phyloP scores from a whole-genome alignment of 2,113 vertebrate species.

The Fulmarus glacialis region DNA sequence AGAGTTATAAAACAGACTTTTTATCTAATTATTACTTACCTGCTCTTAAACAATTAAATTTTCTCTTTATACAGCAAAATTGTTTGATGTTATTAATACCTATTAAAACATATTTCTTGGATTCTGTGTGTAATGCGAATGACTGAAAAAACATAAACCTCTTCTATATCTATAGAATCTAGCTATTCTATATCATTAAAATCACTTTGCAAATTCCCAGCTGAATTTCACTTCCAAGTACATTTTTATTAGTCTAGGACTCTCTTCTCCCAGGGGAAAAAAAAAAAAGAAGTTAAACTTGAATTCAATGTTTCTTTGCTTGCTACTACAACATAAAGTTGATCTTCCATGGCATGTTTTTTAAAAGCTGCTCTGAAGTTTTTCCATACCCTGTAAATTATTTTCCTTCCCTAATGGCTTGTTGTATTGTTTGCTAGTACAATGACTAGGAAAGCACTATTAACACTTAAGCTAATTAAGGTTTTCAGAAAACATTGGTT shows the following conservation, averaged over 20 bases:
- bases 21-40: not conserved
- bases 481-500: conserved; percentile 65
- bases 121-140: not conserved
- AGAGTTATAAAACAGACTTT: not conserved
- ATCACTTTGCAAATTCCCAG: not conserved
- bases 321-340: conserved; percentile 65
- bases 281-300: not conserved
- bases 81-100: not conserved
- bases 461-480: conserved; percentile 77
- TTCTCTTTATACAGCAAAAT: not conserved
- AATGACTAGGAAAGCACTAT: conserved; percentile 60
- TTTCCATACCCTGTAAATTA: conserved; percentile 60
- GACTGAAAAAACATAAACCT: not conserved
- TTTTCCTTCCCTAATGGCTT: conserved; percentile 69
- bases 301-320: conserved; percentile 6
- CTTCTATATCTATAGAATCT: not conserved
- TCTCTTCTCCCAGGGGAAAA: conserved; percentile 1
- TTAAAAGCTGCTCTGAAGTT: conserved; percentile 70
- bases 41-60: not conserved
- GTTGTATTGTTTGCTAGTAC: conserved; percentile 63
- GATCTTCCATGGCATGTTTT: conserved; percentile 70
- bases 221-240: conserved; percentile 21
- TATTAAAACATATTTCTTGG: not conserved
- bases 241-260: conserved; percentile 37
- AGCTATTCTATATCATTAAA: not conserved